Base-by-base conservation (phyloP, 2,888 invertebrate genomes). In the Galerucella pusilla region DNA sequence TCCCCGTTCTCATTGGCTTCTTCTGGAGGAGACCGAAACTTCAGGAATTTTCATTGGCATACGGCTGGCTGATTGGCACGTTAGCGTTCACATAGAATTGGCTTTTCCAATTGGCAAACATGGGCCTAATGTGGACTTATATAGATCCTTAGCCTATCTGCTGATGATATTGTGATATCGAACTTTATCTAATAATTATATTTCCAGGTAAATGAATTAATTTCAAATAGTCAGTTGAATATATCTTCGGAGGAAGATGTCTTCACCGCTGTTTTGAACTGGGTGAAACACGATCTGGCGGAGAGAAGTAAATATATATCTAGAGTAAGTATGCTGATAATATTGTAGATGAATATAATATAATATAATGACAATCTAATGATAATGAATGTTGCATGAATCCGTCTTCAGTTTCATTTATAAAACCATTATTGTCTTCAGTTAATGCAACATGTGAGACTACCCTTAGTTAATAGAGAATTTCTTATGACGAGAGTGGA, bases 401-500 rank as follows among this genome's bases (percentile, higher is more conserved):
- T 28, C 1, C 28, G 28, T 1, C 28, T 28, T 28, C 3, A 28
- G 28, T 28, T 1, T 28, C 28, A 28, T 28, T 28, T 28, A 28
- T 28, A 3, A 28, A 28, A 28, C 1, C n/a, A n/a, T n/a, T n/a
- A 7, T 42, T 70, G 73, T 74, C 84, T 84, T 5, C 82, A 90
- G 90, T 86, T 93, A 64, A 90, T 93, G 90, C 90, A 90, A 25
- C 92, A 92, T 80, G 92, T 93, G 0, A 87, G 92, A 10, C 85
- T 93, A 71, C 92, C 93, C 0, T 85, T 93, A 68, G 90, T 92
- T 16, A 90, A 90, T 74, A 88, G 93, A 49, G 92, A 92, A 80
- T 93, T 93, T 83, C 87, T 93, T 35, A 91, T 93, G 90, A 91
- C 90, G 9, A 88, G 91, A 76, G 93, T 93, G 9, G 93, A 93